Percentiles rank a stretch among this genome's conserved stretches.
Evolutionary conservation across 2,797 vertebrate species (phyloP).

Genomic region (Poliocrania exsul): DNA sequence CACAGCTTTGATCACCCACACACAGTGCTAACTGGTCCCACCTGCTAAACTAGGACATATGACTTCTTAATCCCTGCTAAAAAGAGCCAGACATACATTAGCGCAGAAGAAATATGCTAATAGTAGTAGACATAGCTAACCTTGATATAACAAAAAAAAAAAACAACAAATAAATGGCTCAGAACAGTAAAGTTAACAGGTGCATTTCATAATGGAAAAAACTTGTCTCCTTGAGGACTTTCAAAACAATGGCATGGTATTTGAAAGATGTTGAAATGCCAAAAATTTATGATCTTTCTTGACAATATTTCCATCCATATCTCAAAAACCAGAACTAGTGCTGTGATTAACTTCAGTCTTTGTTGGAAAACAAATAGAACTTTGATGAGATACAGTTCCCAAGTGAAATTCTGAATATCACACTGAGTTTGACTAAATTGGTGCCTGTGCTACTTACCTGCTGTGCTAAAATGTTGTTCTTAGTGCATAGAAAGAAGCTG

Average conservation of each 20-base stretch:
- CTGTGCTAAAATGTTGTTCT: not conserved
- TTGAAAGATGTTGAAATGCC: not conserved
- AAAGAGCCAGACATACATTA: not conserved
- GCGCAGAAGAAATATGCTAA: not conserved
- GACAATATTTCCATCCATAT: not conserved
- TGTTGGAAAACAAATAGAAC: not conserved
- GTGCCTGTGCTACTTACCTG: not conserved
- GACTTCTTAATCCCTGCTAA: not conserved
- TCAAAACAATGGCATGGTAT: not conserved
- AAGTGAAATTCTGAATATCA: not conserved
- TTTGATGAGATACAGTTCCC: not conserved
- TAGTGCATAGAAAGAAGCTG: not conserved
- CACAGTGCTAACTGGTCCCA: no score
- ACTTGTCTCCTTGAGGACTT: not conserved
- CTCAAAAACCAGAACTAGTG: not conserved
- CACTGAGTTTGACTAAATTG: not conserved
- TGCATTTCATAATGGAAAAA: not conserved
- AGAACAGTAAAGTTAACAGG: not conserved
- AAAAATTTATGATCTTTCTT: not conserved
- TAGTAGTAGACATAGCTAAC: not conserved
- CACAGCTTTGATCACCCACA: no score
- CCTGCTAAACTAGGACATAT: no score
- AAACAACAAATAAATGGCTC: not conserved
- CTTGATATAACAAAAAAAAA: not conserved
- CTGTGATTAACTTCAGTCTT: not conserved